Evolutionary conservation across 2,797 vertebrate species (phyloP).

Genomic region (Galagoides demidoff): DNA sequence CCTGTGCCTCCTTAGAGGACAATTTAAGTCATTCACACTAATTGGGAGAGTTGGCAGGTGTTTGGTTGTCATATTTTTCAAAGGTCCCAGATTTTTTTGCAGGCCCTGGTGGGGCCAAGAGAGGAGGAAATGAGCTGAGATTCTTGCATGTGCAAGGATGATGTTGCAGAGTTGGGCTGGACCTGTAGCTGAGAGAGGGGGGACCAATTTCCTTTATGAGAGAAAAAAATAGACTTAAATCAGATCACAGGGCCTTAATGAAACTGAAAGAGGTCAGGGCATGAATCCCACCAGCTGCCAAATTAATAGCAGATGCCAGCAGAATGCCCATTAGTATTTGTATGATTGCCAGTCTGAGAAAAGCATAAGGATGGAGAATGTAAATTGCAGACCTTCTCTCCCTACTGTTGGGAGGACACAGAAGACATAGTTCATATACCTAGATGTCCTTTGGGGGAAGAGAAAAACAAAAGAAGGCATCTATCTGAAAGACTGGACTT

Average conservation of each 20-base stretch:
- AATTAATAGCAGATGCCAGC: neutral
- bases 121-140: neutral
- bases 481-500: neutral
- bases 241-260: neutral
- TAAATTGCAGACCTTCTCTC: neutral
- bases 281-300: neutral
- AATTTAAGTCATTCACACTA: no score
- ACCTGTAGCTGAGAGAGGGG: neutral
- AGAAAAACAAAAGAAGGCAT: neutral
- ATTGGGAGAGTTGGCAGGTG: no score
- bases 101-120: no score
- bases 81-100: neutral
- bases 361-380: neutral
- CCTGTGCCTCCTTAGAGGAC: no score
- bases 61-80: no score
- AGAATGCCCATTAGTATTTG: neutral
- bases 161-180: neutral
- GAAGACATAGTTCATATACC: neutral
- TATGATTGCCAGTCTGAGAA: neutral
- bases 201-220: neutral
- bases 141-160: neutral
- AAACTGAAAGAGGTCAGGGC: neutral
- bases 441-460: neutral
- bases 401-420: neutral
- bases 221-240: neutral